phyloP scores from a whole-genome alignment of 2,113 vertebrate genomes.

The Telmatochromis sp. region DNA sequence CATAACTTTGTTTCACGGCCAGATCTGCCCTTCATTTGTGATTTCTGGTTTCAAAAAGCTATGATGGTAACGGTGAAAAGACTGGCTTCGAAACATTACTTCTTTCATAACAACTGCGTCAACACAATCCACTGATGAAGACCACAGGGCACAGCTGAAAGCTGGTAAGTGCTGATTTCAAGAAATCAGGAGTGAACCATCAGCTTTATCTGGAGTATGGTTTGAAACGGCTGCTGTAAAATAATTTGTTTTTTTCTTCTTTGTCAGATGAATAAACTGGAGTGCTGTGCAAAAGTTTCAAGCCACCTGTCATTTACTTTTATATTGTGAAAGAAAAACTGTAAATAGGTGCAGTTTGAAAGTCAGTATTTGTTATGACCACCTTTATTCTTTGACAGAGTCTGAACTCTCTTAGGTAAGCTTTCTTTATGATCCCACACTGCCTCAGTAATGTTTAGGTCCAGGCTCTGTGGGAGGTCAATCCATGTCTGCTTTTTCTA shows the following conservation, averaged over 20 bases:
- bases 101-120: neutral
- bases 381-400: neutral
- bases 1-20: neutral
- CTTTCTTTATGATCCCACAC: neutral
- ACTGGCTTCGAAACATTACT: neutral
- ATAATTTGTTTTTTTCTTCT: neutral
- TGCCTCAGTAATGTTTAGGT: neutral
- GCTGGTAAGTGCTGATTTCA: neutral
- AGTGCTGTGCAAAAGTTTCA: accelerated
- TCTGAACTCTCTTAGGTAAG: neutral
- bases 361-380: neutral
- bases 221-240: neutral
- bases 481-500: neutral
- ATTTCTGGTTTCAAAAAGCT: neutral
- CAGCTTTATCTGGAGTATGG: neutral
- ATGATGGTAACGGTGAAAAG: neutral
- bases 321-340: neutral
- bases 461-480: neutral
- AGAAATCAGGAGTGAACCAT: neutral
- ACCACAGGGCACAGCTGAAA: neutral
- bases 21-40: neutral
- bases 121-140: neutral
- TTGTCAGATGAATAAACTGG: neutral
- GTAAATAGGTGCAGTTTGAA: neutral
- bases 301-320: neutral